Evolutionary conservation across 1,140 invertebrate species (phyloP), one percentile per base, ranked within the genome.

Genomic region (Daktulosphaira vitifoliae): DNA sequence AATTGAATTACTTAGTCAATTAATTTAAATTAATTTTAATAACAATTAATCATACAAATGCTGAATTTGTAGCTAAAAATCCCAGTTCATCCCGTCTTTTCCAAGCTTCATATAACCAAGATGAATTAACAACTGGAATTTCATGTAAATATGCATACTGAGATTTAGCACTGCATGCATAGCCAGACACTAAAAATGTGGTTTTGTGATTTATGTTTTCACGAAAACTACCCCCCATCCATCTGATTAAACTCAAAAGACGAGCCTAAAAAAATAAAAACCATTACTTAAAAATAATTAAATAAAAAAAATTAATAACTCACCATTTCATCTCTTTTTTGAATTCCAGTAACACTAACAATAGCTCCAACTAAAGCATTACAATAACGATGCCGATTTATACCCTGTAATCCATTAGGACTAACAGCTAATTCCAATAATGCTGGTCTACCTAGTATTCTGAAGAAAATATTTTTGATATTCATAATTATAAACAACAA

Each of bases 211-310:
- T 84, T 79, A 92, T 86, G 70, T 95, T 90, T 76, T 88, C 90
- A 51, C 91, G 81, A 69, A 96, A 88, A 71, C 89, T 93, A 16
- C 92, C 93, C 68, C 91, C 92, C 92, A 97, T 96, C 87, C 72
- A 90, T 80, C 70, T 85, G 85, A 68, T 92, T 86, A 71, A 95
- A 79, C 72, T 84, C 83, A 67, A 83, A 85, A 90, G 93, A 74
- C 33, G 75, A 79, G 71, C 69, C 68, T 68, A 69, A 68, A 69
- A 66, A 48, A 42, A 64, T 71, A 66, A 66, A 51, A 44, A 53
- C 16, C 20, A 68, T 52, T 48, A 50, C 23, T 51, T 48, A 62
- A 66, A 52, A 29, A 46, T 44, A 18, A 65, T 20, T 38, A 26
- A 68, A 54, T 18, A 52, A 26, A 9, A 64, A 46, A 23, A 16